phyloP scores from a whole-genome alignment of 2,797 vertebrate species.

The Dromococcyx pavoninus region DNA sequence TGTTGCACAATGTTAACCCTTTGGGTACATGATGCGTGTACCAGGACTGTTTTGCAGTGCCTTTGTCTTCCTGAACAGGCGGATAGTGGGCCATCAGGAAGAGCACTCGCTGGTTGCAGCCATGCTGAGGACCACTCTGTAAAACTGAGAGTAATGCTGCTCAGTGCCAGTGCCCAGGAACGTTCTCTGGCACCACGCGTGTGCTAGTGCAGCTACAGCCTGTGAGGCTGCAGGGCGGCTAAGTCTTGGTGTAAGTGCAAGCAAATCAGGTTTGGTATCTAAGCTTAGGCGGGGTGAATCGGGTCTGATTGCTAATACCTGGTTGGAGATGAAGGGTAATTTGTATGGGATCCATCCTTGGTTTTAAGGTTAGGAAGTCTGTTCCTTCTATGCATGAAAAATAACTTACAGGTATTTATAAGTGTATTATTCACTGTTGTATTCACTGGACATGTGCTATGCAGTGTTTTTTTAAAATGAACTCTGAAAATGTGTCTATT shows the following conservation, averaged over 20 bases:
- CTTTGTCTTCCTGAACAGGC: neutral
- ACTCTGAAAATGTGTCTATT: neutral
- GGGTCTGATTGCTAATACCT: rapidly evolving
- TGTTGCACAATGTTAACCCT: neutral
- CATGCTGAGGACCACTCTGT: neutral
- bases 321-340: neutral
- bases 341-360: neutral
- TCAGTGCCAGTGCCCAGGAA: rapidly evolving
- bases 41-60: neutral
- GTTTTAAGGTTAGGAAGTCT: neutral
- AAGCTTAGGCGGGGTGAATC: neutral
- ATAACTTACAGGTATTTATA: neutral
- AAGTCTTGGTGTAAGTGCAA: neutral
- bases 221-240: no score
- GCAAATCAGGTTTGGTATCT: neutral
- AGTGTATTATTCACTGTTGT: neutral
- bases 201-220: neutral
- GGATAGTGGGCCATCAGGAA: neutral
- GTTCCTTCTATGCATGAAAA: neutral
- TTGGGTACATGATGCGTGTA: neutral
- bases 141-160: rapidly evolving
- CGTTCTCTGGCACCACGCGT: rapidly evolving
- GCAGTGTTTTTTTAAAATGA: rapidly evolving
- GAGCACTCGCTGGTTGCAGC: neutral
- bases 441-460: neutral